A percentile compares a stretch with the other conserved stretches of the same genome.
These are phyloP conservation scores for Erpornis zantholeuca DNA, from an alignment of 2,113 vertebrate species.

Conservation along the genomic window DNA sequence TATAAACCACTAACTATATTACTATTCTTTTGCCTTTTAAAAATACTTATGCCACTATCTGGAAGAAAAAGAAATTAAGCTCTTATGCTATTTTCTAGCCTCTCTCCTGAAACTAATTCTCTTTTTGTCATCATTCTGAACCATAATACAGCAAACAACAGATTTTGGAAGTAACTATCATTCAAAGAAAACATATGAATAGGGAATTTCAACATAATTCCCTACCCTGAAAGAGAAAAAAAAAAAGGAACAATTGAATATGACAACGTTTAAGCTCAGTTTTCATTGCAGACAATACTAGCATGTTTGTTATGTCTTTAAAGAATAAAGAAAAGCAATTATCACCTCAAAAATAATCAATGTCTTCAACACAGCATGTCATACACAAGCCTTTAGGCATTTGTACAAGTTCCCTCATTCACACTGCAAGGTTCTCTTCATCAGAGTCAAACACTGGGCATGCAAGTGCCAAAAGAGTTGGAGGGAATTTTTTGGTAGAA, in stretches of 20 bases:
- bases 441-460: neutral
- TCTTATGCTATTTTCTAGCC: neutral
- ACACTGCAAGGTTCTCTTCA: neutral
- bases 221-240: neutral
- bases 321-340: neutral
- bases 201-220: neutral
- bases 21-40: neutral
- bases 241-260: neutral
- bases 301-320: neutral
- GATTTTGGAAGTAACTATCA: neutral
- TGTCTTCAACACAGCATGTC: neutral
- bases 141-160: neutral
- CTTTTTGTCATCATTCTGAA: neutral
- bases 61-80: neutral
- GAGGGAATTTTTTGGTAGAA: neutral
- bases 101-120: neutral
- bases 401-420: neutral
- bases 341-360: neutral
- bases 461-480: rapidly evolving
- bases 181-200: neutral
- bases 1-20: neutral
- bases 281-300: neutral
- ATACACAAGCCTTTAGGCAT: neutral
- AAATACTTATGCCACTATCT: neutral
- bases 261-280: neutral